Percentiles rank a stretch among this genome's conserved stretches.
Conservation (phyloP, 2,888 invertebrate species). For the Beris morrisii region DNA sequence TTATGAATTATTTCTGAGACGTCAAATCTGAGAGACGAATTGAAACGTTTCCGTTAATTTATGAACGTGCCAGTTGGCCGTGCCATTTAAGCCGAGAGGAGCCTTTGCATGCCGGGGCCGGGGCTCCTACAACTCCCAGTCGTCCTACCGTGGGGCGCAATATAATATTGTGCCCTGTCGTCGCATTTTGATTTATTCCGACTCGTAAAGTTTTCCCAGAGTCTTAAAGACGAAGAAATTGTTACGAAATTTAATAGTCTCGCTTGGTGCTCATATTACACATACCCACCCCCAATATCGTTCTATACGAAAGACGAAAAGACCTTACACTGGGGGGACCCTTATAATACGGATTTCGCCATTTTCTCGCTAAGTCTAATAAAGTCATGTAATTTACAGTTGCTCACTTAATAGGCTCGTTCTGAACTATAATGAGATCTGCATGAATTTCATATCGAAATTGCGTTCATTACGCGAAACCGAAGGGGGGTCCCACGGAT, state of each 20-base stretch:
- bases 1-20: constrained; percentile 11
- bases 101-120: neutral
- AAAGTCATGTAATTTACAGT: constrained; percentile 26
- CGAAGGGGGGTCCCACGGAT: constrained; percentile 16
- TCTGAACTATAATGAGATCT: constrained; percentile 26
- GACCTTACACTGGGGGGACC: neutral
- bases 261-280: neutral
- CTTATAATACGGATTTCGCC: constrained; percentile 2
- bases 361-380: constrained; percentile 21
- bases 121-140: neutral
- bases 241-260: constrained; percentile 18
- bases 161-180: constrained; percentile 8
- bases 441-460: constrained; percentile 28
- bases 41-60: constrained; percentile 28
- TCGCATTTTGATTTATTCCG: constrained; percentile 26
- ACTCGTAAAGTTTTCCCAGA: constrained; percentile 16
- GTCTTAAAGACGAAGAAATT: constrained; percentile 18
- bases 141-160: neutral
- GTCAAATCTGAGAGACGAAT: constrained; percentile 1
- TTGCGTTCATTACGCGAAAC: constrained; percentile 21
- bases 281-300: neutral
- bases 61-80: neutral
- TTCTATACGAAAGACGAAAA: neutral
- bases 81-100: neutral
- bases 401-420: constrained; percentile 23